Evolutionary conservation across 2,113 vertebrate species (phyloP).

Genomic region (Zosterops hypoxanthus): DNA sequence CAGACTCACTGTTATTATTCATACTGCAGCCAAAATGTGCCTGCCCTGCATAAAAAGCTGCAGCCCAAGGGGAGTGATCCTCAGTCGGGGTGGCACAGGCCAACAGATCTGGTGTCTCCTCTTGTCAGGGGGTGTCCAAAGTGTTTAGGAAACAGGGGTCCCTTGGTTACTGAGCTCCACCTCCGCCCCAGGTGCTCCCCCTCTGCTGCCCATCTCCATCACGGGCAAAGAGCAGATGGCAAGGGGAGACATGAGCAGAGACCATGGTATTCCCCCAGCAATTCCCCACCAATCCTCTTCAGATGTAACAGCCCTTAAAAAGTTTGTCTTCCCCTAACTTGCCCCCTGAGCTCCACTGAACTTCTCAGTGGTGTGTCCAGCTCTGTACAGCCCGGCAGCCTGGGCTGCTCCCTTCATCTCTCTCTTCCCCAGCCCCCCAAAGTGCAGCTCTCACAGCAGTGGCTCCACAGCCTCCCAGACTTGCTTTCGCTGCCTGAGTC

Average conservation of each 20-base stretch:
- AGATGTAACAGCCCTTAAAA: neutral
- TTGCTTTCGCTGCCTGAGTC: constrained; percentile 98
- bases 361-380: neutral
- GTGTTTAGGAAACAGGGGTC: neutral
- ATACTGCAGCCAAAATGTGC: neutral
- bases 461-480: constrained; percentile 80
- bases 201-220: neutral
- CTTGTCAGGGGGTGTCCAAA: neutral
- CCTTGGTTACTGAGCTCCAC: neutral
- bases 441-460: neutral
- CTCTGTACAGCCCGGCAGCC: neutral
- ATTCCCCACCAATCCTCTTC: neutral
- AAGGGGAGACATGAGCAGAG: neutral
- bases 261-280: neutral
- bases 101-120: neutral
- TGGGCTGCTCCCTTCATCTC: neutral
- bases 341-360: neutral
- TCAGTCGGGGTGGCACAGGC: rapidly evolving
- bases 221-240: neutral
- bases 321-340: neutral
- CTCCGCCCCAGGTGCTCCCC: neutral
- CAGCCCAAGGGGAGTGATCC: rapidly evolving
- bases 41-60: neutral
- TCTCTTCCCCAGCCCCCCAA: neutral
- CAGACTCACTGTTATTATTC: neutral